Conservation (phyloP, 2,888 invertebrate species). For the Tuberolachnus salignus region DNA sequence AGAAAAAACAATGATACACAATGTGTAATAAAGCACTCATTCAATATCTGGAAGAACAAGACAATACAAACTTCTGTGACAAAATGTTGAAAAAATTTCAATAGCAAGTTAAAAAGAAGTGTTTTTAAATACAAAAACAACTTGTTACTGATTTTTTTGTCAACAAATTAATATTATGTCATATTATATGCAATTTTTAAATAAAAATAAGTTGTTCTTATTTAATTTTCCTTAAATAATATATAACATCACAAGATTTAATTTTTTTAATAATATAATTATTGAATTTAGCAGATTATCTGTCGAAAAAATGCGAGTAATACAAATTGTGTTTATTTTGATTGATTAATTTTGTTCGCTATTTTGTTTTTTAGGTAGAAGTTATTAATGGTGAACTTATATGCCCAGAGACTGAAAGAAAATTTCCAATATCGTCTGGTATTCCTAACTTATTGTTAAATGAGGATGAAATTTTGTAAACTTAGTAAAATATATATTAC, state of each 20-base stretch:
- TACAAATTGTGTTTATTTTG: too few relatives aligned
- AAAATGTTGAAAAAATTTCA: too few relatives aligned
- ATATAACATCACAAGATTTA: background rate
- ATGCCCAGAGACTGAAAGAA: conserved; percentile 95
- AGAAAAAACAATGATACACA: background rate
- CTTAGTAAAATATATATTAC: too few relatives aligned
- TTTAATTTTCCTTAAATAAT: background rate
- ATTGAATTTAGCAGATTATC: too few relatives aligned
- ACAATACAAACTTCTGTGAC: background rate
- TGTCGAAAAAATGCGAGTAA: too few relatives aligned
- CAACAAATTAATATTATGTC: background rate
- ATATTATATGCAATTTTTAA: background rate
- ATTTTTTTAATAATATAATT: background rate
- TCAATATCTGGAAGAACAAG: background rate
- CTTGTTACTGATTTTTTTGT: background rate
- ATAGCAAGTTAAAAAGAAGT: too few relatives aligned
- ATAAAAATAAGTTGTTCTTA: too few relatives aligned
- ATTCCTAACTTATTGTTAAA: conserved; percentile 98
- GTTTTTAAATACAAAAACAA: background rate
- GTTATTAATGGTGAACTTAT: conserved; percentile 88
- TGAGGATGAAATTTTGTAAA: conserved; percentile 83
- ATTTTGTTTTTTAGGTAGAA: conserved; percentile 69
- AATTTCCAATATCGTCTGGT: conserved; percentile 93
- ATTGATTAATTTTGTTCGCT: too few relatives aligned
- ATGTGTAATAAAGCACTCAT: background rate